Base-by-base conservation (phyloP, 2,888 invertebrate species). In the Caenorhabditis zanzibari region DNA sequence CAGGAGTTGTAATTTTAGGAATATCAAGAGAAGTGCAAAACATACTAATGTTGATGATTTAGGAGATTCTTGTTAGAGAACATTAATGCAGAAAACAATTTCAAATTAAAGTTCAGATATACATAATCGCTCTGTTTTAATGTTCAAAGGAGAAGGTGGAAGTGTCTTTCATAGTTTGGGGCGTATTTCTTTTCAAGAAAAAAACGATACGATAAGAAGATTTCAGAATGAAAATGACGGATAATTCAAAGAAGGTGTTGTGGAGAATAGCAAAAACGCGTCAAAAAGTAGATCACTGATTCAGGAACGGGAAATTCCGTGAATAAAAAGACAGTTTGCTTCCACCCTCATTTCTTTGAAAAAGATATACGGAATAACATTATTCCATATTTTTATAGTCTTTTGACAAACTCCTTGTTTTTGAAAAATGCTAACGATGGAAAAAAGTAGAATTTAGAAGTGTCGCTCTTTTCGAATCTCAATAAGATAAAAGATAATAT, bases 261-360 rank as follows among this genome's bases (percentile, higher is more conserved):
- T n/a, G n/a, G n/a, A n/a, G 1, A 54, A 14, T 7, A 54, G 14
- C 28, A 16, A 9, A 32, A 59, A 4, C 2, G 22, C 22, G 35
- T 35, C 16, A n/a, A 44, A 44, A 63, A 44, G 5, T 16, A 63
- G 63, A 66, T 66, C 32, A 52, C 32, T 35, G 49, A 66, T 52
- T 32, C 52, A 35, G 52, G 2, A 19, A 66, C 9, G 4, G 10
- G 26, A 54, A 24, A 5, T 75, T 74, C 26, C 49, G 22, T n/a
- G 66, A 35, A 74, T 44, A 19, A 28, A 58, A 38, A 61, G 52
- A 69, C 69, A 76, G 52, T 61, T 69, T 52, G 54, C 16, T 24
- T 26, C 68, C 68, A 49, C 76, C 68, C 76, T 10, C 59, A 28
- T n/a, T 22, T 64, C 49, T 22, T 24, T 10, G 47, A 35, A 72